Percentiles rank a stretch among this genome's conserved stretches.
Conservation (phyloP, 1,140 invertebrate genomes). For the Ceratina japonica region DNA sequence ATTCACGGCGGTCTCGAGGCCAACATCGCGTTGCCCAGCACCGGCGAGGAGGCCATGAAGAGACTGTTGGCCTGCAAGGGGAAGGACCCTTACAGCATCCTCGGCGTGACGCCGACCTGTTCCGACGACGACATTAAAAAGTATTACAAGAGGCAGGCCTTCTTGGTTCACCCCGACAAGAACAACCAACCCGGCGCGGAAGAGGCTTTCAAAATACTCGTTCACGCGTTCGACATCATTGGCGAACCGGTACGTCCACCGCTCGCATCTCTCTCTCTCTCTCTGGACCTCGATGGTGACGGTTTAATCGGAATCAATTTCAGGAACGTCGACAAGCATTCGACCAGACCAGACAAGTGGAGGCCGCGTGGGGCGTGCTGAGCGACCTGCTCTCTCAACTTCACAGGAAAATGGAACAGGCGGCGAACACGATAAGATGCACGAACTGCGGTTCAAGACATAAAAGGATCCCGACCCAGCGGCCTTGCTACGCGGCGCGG, state of each 20-base stretch:
- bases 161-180: conserved; percentile 97
- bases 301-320: conserved; percentile 2
- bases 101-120: conserved; percentile 91
- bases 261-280: too few relatives aligned
- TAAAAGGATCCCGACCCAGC: conserved; percentile 89
- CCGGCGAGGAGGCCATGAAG: conserved; percentile 96
- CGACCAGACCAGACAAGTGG: conserved; percentile 89
- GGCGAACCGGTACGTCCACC: conserved; percentile 91
- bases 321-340: conserved; percentile 89
- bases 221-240: conserved; percentile 96
- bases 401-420: conserved; percentile 96
- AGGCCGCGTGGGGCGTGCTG: conserved; percentile 91
- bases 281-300: too few relatives aligned
- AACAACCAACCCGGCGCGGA: conserved; percentile 96
- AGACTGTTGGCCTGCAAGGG: conserved; percentile 94
- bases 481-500: conserved; percentile 93
- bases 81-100: conserved; percentile 96
- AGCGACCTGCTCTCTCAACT: conserved; percentile 90
- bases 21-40: conserved; percentile 92
- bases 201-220: conserved; percentile 97
- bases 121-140: conserved; percentile 96
- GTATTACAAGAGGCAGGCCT: conserved; percentile 95
- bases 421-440: conserved; percentile 93
- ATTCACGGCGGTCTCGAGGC: conserved; percentile 83
- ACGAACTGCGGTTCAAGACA: conserved; percentile 95